Evolutionary conservation across 2,113 vertebrate genomes (phyloP).

Genomic region (Eonycteris spelaea): DNA sequence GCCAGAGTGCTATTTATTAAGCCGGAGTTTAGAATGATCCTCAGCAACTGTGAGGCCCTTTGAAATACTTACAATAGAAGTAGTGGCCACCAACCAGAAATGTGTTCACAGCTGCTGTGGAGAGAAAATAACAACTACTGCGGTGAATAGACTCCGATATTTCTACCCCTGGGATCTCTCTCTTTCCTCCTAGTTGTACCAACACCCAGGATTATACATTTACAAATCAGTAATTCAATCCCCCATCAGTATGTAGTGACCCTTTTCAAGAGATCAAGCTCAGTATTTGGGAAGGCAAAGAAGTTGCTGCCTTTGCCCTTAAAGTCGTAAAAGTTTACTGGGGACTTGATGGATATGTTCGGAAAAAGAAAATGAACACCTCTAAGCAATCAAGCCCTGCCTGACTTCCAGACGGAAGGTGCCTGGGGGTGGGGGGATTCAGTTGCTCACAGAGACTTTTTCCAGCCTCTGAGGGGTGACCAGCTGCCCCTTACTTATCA

Average conservation of each 20-base stretch:
- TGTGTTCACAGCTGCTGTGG: not conserved
- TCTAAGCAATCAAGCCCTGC: not conserved
- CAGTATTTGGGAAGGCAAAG: not conserved
- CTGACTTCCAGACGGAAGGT: not conserved
- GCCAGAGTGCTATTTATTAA: not conserved
- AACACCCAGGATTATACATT: not conserved
- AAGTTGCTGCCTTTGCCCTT: not conserved
- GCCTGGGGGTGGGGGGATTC: not conserved
- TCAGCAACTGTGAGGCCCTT: not conserved
- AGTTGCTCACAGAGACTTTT: not conserved
- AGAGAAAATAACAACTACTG: not conserved
- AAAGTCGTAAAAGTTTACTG: not conserved
- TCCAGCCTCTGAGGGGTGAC: not conserved
- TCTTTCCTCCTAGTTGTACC: not conserved
- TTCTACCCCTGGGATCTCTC: not conserved
- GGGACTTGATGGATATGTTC: not conserved
- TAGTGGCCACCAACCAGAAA: not conserved
- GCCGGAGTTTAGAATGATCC: not conserved
- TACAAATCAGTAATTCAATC: not conserved
- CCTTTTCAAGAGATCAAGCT: not conserved
- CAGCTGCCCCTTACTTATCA: not conserved
- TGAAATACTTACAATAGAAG: not conserved
- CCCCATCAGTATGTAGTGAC: not conserved
- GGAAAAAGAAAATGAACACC: not conserved
- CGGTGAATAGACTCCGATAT: not conserved